phyloP scores from a whole-genome alignment of 2,113 vertebrate species.

The Muntiacus muntjak region DNA sequence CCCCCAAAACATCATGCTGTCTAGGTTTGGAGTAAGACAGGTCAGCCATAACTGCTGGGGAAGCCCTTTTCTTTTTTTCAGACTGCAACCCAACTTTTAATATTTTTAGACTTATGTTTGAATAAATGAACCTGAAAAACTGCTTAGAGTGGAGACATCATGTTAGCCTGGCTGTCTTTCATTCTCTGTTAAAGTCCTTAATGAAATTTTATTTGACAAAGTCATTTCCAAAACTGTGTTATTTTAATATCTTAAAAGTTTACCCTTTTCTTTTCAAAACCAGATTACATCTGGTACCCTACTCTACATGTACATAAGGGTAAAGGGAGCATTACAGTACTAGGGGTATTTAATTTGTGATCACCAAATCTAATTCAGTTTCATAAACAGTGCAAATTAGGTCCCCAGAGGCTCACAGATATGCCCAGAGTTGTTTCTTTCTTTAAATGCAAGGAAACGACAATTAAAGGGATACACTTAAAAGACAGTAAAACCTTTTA shows the following conservation, averaged over 20 bases:
- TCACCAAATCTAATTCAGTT: not conserved
- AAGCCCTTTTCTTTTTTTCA: not conserved
- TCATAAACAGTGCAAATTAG: not conserved
- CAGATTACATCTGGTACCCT: not conserved
- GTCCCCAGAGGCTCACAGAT: not conserved
- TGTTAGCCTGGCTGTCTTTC: not conserved
- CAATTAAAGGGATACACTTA: not conserved
- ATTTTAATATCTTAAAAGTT: not conserved
- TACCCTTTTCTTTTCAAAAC: not conserved
- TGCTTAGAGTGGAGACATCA: not conserved
- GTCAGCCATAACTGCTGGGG: not conserved
- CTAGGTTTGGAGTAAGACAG: not conserved
- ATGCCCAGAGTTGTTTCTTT: not conserved
- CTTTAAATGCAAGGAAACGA: not conserved
- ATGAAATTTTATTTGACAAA: conserved; percentile 10
- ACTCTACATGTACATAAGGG: not conserved
- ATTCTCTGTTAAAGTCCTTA: not conserved
- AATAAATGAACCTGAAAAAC: not conserved
- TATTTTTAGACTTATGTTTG: not conserved
- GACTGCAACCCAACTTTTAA: not conserved
- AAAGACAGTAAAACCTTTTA: not conserved
- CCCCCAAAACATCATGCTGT: not conserved
- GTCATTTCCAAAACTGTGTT: not conserved
- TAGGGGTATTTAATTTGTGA: not conserved
- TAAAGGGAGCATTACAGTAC: not conserved